These are phyloP conservation scores for Chaetodon trifascialis DNA, from an alignment of 2,113 vertebrate species.

Conservation along the genomic window DNA sequence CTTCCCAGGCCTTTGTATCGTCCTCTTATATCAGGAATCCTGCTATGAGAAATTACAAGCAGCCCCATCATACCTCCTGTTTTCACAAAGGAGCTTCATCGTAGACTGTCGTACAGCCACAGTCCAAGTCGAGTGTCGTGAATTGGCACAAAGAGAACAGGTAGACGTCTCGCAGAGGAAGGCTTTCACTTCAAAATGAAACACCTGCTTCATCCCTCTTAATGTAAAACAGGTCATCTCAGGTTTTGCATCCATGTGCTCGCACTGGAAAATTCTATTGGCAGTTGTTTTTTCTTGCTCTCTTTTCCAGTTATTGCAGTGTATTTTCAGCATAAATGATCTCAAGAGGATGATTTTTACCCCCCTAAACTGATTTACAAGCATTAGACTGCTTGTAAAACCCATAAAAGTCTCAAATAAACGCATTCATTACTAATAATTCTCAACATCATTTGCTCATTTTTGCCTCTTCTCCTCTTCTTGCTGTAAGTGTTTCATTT, in stretches of 20 bases:
- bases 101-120: background rate
- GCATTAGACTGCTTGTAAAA: constrained; percentile 17
- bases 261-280: background rate
- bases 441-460: background rate
- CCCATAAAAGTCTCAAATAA: background rate
- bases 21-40: too few species aligned
- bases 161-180: background rate
- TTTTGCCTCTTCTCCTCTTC: background rate
- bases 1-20: too few species aligned
- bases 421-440: background rate
- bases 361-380: background rate
- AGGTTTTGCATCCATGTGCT: background rate
- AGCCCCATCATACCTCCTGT: too few species aligned
- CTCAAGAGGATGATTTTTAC: background rate
- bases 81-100: too few species aligned
- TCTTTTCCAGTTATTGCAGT: too few species aligned
- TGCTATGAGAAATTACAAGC: too few species aligned
- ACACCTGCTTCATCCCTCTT: background rate
- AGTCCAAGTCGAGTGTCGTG: background rate
- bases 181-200: too few species aligned
- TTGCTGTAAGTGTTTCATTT: background rate
- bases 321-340: background rate
- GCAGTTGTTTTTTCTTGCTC: background rate
- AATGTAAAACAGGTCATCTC: background rate
- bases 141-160: background rate